Base-by-base conservation (phyloP, 2,797 vertebrate genomes). In the Poecilia wingei region DNA sequence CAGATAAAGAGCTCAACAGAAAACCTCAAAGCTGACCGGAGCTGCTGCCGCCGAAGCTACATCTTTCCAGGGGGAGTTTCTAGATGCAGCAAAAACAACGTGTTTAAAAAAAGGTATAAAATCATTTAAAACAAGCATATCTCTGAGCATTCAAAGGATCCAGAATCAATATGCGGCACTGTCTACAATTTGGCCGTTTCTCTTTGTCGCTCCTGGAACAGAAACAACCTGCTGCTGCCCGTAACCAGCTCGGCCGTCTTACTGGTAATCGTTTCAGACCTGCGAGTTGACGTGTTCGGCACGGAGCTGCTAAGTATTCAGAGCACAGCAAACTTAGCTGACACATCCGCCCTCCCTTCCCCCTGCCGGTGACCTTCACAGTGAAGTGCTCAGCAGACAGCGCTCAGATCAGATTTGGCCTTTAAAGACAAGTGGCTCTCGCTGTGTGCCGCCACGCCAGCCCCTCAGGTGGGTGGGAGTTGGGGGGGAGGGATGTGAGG, bases 371-470 rank as follows among this genome's bases (percentile, higher is more conserved):
- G 92, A 95, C 92, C 92, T 93, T 94, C 92, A 93, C 85, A 78
- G 79, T 74, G 78, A 86, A 87, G 87, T 61, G 83, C 81, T 84
- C 75, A 47, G 87, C 88, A 91, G 88, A 90, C 82, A 83, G 90
- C 87, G 71, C 90, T 93, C 92, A 87, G 87, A 93, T 91, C 91
- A 92, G 90, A 83, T 89, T 78, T 88, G 89, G 91, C 91, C 89
- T 94, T 95, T 91, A 82, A 89, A 90, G 90, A 92, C 90, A 93
- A 93, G 91, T 86, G 86, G 84, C 82, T 89, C 93, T 89, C 45
- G 49, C 89, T 64, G 83, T 84, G 91, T 53, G 55, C 79, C 81
- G 49, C 75, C 81, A 76, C 86, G 79, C 83, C 74, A 84, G 86
- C 82, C 82, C 80, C 87, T 86, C 82, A 80, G 36, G 39, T 43